phyloP scores from a whole-genome alignment of 2,113 vertebrate genomes.

The Percina caprodes region DNA sequence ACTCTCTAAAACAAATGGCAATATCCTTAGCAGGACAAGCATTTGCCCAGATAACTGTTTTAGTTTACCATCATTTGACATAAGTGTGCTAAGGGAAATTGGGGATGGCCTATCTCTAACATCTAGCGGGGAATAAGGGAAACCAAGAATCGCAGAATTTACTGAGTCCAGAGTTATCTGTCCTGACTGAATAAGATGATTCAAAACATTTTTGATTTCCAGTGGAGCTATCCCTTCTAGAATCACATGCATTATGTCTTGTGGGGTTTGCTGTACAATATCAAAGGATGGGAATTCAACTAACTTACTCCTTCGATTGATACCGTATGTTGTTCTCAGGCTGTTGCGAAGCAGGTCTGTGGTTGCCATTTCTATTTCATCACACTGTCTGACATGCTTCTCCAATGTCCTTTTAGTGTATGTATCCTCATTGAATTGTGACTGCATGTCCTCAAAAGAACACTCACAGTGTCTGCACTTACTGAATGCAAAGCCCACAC shows the following conservation, averaged over 20 bases:
- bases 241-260: constrained; percentile 43
- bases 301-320: constrained; percentile 30
- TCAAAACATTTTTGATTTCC: constrained; percentile 43
- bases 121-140: constrained; percentile 47
- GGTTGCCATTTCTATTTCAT: constrained; percentile 33
- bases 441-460: constrained; percentile 37
- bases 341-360: constrained; percentile 10
- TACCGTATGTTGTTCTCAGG: constrained; percentile 17
- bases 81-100: constrained; percentile 33
- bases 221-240: constrained; percentile 26
- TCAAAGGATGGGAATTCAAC: constrained; percentile 30
- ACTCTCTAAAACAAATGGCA: constrained; percentile 44
- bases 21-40: constrained; percentile 34
- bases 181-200: constrained; percentile 32
- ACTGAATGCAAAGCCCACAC: constrained; percentile 11
- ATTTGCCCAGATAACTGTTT: constrained; percentile 35
- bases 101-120: constrained; percentile 28
- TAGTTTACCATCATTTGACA: constrained; percentile 36
- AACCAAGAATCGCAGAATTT: constrained; percentile 41
- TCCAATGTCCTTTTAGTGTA: constrained; percentile 42
- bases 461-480: constrained; percentile 41
- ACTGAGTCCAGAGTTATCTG: constrained; percentile 5
- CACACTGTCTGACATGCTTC: constrained; percentile 9
- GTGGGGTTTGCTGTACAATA: constrained; percentile 22
- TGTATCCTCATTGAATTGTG: constrained; percentile 40